A percentile compares a stretch with the other conserved stretches of the same genome.
These are phyloP conservation scores for Cephus rjabovi DNA, from an alignment of 2,888 invertebrate species.

Conservation along the genomic window DNA sequence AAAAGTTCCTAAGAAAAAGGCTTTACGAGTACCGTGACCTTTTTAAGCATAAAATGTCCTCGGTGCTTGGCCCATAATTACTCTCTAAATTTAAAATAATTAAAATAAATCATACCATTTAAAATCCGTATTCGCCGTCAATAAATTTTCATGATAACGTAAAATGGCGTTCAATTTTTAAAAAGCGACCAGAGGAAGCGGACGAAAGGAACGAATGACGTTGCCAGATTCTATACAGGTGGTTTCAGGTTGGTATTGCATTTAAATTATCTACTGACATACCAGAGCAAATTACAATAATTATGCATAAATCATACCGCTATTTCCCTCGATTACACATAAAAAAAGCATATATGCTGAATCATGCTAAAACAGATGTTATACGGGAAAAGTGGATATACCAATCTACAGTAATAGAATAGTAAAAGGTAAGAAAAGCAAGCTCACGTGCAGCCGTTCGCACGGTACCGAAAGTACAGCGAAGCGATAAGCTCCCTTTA, in stretches of 20 bases:
- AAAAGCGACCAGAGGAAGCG: neutral
- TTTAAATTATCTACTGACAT: neutral
- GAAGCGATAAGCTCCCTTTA: constrained; percentile 20
- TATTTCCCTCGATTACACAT: constrained; percentile 16
- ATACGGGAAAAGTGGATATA: neutral
- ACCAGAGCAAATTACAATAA: neutral
- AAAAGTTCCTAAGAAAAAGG: neutral
- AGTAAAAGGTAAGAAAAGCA: neutral
- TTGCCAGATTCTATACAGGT: neutral
- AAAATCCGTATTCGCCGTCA: neutral
- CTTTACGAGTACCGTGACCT: neutral
- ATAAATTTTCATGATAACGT: neutral
- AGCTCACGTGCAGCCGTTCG: constrained; percentile 23
- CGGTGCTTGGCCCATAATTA: neutral
- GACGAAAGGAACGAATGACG: neutral
- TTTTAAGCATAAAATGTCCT: neutral
- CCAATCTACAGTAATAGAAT: neutral
- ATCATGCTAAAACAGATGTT: neutral
- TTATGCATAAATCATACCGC: neutral
- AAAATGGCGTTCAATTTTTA: neutral
- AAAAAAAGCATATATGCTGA: constrained; percentile 3
- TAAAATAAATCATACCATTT: neutral
- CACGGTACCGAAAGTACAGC: constrained; percentile 13
- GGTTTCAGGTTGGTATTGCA: neutral
- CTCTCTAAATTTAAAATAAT: neutral